Conservation (phyloP, 2,888 invertebrate genomes). For the Protonemura montana region DNA sequence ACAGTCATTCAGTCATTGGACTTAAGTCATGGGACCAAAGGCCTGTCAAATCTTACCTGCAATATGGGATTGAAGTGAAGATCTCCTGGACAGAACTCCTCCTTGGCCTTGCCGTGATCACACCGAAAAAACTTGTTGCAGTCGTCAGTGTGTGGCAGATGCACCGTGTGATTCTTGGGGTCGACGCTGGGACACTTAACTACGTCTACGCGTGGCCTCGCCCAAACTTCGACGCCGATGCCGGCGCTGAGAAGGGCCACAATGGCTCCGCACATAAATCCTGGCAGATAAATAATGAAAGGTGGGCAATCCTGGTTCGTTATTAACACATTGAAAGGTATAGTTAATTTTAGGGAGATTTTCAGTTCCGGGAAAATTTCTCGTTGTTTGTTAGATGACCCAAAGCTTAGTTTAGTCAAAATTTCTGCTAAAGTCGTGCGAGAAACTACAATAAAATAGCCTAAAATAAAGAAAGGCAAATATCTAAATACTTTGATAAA, state of each 20-base stretch:
- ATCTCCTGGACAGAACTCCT: neutral
- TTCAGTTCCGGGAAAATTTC: no score
- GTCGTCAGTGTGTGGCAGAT: neutral
- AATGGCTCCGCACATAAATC: neutral
- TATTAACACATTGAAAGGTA: no score
- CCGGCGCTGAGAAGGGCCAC: neutral
- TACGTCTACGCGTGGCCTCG: neutral
- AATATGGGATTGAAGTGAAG: neutral
- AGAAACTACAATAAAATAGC: no score
- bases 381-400: no score
- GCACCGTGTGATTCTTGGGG: neutral
- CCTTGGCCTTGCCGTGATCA: neutral
- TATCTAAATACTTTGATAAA: no score
- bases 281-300: neutral
- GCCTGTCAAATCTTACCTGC: neutral
- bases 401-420: no score
- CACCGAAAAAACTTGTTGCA: constrained; percentile 16
- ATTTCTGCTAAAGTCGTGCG: no score
- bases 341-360: no score
- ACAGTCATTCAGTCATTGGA: no score
- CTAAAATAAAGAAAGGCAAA: no score
- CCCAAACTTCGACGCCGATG: neutral
- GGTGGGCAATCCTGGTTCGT: no score
- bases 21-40: no score
- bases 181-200: neutral